Evolutionary conservation across 2,888 invertebrate species (phyloP).

Genomic region (Mesopsocus fuscifrons): DNA sequence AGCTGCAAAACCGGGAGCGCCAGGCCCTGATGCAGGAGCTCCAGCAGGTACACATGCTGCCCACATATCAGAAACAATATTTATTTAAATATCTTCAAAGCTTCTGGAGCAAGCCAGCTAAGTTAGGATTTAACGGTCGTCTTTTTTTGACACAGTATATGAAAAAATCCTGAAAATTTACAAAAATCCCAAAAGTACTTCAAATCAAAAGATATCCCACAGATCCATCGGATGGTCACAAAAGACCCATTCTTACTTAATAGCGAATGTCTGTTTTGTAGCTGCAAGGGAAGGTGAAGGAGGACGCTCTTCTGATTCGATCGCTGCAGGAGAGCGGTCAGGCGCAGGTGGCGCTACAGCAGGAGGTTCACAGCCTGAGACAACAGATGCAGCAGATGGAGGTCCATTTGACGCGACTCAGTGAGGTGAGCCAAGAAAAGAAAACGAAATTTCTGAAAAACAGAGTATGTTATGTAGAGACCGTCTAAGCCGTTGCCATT

Average conservation of each 20-base stretch:
- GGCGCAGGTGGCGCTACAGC: constrained; percentile 24
- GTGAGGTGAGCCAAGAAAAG: constrained; percentile 28
- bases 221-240: too few species aligned
- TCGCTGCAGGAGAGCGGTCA: constrained; percentile 33
- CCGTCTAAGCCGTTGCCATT: too few species aligned
- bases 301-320: constrained; percentile 30
- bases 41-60: constrained; percentile 27
- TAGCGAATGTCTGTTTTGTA: too few species aligned
- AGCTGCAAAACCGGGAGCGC: constrained; percentile 37
- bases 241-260: too few species aligned
- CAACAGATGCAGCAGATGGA: constrained; percentile 48
- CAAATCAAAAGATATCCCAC: too few species aligned
- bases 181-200: too few species aligned
- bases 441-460: too few species aligned
- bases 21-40: constrained; percentile 39
- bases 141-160: too few species aligned
- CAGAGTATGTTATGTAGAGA: too few species aligned
- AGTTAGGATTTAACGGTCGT: too few species aligned
- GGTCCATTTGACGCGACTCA: constrained; percentile 38
- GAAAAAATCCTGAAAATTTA: too few species aligned
- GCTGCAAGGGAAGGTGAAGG: constrained; percentile 40
- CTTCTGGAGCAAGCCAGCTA: too few species aligned
- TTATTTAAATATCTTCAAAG: background rate
- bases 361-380: constrained; percentile 37
- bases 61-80: background rate